phyloP scores from a whole-genome alignment of 1,140 invertebrate genomes.

The Paraescarpia echinospica region DNA sequence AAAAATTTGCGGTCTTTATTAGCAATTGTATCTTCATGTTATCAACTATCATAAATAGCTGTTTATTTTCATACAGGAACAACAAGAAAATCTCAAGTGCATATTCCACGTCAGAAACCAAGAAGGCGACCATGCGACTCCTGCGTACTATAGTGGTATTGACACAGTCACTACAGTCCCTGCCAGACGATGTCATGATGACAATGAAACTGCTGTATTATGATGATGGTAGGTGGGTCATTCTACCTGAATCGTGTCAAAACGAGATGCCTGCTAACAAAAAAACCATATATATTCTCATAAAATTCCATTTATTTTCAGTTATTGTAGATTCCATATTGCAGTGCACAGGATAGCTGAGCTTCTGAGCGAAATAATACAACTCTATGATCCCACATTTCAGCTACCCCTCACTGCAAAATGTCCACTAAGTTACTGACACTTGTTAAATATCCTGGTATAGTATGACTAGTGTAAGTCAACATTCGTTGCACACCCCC shows the following conservation, averaged over 20 bases:
- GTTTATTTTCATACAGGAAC: conserved; percentile 40
- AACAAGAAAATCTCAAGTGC: conserved; percentile 51
- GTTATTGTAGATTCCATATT: no score
- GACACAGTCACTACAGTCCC: conserved; percentile 49
- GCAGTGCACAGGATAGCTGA: no score
- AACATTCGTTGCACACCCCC: no score
- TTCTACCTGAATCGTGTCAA: no score
- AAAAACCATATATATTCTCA: no score
- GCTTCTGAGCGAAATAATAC: no score
- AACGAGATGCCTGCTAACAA: no score
- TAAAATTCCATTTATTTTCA: neutral
- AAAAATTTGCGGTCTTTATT: neutral
- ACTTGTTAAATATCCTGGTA: no score
- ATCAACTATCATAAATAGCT: neutral
- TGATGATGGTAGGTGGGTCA: conserved; percentile 56
- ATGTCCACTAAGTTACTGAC: no score
- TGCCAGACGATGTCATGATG: conserved; percentile 56
- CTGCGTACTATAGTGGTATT: conserved; percentile 56
- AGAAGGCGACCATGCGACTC: conserved; percentile 55
- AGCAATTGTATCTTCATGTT: neutral
- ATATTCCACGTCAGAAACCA: conserved; percentile 47
- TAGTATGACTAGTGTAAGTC: no score
- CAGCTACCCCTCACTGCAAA: no score
- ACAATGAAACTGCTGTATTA: conserved; percentile 59
- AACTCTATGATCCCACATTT: no score